Evolutionary conservation across 2,113 vertebrate genomes (phyloP), one percentile per base, ranked within the genome.

Genomic region (Pelmatolapia mariae): DNA sequence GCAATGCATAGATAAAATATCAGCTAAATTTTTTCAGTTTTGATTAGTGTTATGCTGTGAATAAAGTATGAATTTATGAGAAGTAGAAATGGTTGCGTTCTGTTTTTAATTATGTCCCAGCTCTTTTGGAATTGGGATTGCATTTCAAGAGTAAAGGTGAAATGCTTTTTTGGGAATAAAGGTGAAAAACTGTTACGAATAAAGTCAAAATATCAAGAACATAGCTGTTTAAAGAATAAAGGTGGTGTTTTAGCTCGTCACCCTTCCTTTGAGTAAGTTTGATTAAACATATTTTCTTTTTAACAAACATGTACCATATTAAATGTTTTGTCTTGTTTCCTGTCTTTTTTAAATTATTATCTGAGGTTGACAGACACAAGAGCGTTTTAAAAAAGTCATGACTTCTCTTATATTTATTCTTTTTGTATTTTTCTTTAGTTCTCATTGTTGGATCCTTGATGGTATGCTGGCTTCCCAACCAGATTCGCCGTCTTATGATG

Each of bases 381-480:
- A 68, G 19, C 1, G 47, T 78, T 66, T 78, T 13, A 0, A 66
- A 78, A 50, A n/a, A n/a, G 6, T 61, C 54, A 15, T 47, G 18
- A 40, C 22, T 2, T 61, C 38, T n/a, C 10, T 50, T 0, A 22
- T 50, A 15, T 15, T 61, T 38, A 47, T 10, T 84, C 13, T 86
- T 24, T 50, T 68, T 80, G 45, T 76, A 8, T 36, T 15, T 12
- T 26, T 52, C 61, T 33, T 16, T 81, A 99, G 98, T 97, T 84
- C 96, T 99, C 87, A 99, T 99, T 2, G 96, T 99, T 2, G 97
- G 93, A 8, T 97, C 97, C 0, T 83, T 99, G 92, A 97, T 96
- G 1, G 84, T 98, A 1, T 99, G 98, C 92, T 99, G 99, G 98
- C 96, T 98, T 93, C 99, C 99, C 8, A 98, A 97, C 94, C 99